These are phyloP conservation scores for Donacobius atricapilla DNA, from an alignment of 2,113 vertebrate species.

Conservation along the genomic window DNA sequence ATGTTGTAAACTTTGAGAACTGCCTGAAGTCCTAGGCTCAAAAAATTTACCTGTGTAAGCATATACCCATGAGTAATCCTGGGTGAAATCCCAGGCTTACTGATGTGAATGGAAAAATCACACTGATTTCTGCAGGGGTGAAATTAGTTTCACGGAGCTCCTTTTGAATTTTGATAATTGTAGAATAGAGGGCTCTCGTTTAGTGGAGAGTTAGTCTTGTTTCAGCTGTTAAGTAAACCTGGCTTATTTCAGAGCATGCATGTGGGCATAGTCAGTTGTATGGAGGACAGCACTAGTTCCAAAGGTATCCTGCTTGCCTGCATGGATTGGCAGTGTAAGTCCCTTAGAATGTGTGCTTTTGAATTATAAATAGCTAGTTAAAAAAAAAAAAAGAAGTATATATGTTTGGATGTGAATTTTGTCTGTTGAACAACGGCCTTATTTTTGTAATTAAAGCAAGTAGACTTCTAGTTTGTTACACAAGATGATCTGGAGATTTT, in stretches of 20 bases:
- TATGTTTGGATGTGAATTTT: not conserved
- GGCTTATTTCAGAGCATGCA: not conserved
- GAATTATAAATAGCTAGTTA: not conserved
- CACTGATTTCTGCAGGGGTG: not conserved
- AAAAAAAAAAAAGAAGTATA: not conserved
- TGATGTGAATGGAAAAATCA: not conserved
- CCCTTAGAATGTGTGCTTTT: not conserved
- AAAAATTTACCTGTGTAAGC: not conserved
- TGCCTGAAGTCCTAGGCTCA: not conserved
- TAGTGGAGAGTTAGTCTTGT: not conserved
- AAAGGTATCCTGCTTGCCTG: not conserved
- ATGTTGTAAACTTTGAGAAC: not conserved
- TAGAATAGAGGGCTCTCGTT: not conserved
- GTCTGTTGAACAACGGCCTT: not conserved
- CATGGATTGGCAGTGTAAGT: not conserved
- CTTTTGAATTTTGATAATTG: not conserved
- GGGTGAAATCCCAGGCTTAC: not conserved
- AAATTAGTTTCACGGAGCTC: not conserved
- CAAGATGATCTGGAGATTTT: slow-evolving; percentile 1
- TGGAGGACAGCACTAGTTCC: not conserved
- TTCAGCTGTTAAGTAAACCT: not conserved
- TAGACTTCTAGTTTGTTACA: slow-evolving; percentile 54
- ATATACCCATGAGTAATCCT: not conserved
- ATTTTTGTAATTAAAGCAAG: slow-evolving; percentile 49
- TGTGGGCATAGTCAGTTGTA: not conserved